Evolutionary conservation across 2,113 vertebrate genomes (phyloP), one percentile per base, ranked within the genome.

Genomic region (Uropsilus gracilis): DNA sequence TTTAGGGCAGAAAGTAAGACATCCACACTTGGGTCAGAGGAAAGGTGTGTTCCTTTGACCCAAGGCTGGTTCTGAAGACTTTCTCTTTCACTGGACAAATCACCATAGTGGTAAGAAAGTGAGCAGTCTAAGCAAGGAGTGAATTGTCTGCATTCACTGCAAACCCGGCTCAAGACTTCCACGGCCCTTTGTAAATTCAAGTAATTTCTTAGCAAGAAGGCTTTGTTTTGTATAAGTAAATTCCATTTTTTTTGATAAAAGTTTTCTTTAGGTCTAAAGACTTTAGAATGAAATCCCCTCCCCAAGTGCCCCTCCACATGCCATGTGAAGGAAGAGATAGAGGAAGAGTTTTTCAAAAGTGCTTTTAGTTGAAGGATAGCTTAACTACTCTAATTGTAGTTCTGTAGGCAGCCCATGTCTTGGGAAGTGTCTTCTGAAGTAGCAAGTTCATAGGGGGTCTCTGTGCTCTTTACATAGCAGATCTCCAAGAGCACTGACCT

Each of bases 401-500:
- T 46, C 34, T 73, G 9, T 50, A 81, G 68, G 46, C 28, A 93
- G 59, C 53, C 34, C 9, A 76, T 69, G n/a, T 64, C 53, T 92
- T 94, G 39, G 26, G 28, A 87, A 89, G 44, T 89, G 17, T 6
- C 86, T 97, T 9, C 34, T 93, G 3, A 76, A 85, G 32, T 1
- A 0, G 2, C 94, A 50, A 66, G 66, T 50, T 64, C 80, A 76
- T 66, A 63, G 91, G 32, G 9, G 8, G 1, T 37, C 22, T 88
- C 44, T 86, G 4, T 86, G 28, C 18, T 86, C 50, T 94, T 86
- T 34, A 22, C 81, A 57, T 80, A 99, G 99, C 99, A 99, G 88
- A 99, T 99, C 0, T 99, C 98, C 77, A 99, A 99, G 96, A 99
- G 98, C 96, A 99, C 99, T 0, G 99, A 99, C 96, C 97, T 99